Percentiles rank a stretch among this genome's conserved stretches.
These are phyloP conservation scores for Xenopus petersii DNA, from an alignment of 2,797 vertebrate species.

Conservation along the genomic window DNA sequence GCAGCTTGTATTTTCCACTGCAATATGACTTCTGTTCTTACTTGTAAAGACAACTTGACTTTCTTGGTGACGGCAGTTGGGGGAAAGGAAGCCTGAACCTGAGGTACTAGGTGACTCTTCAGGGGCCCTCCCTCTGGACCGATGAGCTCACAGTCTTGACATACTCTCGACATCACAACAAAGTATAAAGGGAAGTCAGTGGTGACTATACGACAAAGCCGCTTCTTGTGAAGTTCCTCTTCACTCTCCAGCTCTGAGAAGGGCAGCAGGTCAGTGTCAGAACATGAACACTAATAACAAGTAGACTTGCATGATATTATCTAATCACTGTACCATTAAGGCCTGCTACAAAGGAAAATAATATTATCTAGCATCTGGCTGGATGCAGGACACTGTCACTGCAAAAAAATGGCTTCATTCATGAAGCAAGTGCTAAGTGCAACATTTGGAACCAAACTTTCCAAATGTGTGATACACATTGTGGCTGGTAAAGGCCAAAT, in stretches of 20 bases:
- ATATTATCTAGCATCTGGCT: too few species aligned
- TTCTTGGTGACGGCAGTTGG: constrained; percentile 90
- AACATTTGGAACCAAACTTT: too few species aligned
- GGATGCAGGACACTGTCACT: too few species aligned
- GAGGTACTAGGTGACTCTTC: constrained; percentile 84
- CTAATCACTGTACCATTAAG: too few species aligned
- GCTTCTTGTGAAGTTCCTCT: constrained; percentile 89
- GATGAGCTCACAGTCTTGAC: constrained; percentile 88
- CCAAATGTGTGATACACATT: too few species aligned
- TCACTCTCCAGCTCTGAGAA: constrained; percentile 85
- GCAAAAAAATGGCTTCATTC: too few species aligned
- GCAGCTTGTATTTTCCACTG: too few species aligned
- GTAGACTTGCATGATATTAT: too few species aligned
- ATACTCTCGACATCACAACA: constrained; percentile 88
- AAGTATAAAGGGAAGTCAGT: constrained; percentile 96
- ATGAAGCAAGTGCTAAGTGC: too few species aligned
- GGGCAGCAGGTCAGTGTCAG: background rate
- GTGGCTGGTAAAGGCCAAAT: too few species aligned
- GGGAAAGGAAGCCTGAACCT: constrained; percentile 89
- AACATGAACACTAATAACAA: too few species aligned
- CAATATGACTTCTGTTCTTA: constrained; percentile 53
- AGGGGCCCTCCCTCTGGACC: constrained; percentile 87
- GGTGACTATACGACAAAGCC: constrained; percentile 90
- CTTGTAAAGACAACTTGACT: constrained; percentile 92
- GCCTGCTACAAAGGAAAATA: too few species aligned